Percentiles rank a stretch among this genome's conserved stretches.
These are phyloP conservation scores for Anthonomus grandis DNA, from an alignment of 1,140 invertebrate species.

Conservation along the genomic window DNA sequence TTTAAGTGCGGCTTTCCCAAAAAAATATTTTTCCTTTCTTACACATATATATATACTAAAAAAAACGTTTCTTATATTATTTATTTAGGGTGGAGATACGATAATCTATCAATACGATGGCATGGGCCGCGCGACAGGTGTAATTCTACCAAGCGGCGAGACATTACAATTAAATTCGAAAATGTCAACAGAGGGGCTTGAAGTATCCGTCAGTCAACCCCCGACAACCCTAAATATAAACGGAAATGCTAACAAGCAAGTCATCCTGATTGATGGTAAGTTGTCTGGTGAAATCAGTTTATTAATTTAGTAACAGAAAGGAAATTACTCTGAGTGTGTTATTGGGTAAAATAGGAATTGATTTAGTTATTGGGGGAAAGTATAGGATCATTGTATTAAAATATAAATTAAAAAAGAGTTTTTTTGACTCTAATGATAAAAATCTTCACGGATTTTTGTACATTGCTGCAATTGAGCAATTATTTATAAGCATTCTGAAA, in stretches of 20 bases:
- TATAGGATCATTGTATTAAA: too few relatives aligned
- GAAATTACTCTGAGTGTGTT: too few relatives aligned
- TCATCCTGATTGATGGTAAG: slow-evolving; percentile 54
- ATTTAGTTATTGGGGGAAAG: too few relatives aligned
- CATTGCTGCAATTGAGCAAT: too few relatives aligned
- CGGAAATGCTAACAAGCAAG: slow-evolving; percentile 56
- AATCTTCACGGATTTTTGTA: too few relatives aligned
- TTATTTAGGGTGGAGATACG: slow-evolving; percentile 71
- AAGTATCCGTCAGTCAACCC: slow-evolving; percentile 61
- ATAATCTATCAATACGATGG: slow-evolving; percentile 88
- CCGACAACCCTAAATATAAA: slow-evolving; percentile 55
- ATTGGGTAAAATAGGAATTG: too few relatives aligned
- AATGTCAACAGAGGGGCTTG: slow-evolving; percentile 69
- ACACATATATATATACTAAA: neutral
- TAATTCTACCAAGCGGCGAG: slow-evolving; percentile 87
- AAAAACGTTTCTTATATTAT: neutral
- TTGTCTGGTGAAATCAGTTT: too few relatives aligned
- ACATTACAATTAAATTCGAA: slow-evolving; percentile 73
- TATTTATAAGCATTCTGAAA: too few relatives aligned
- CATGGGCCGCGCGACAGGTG: slow-evolving; percentile 76
- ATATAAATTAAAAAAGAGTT: too few relatives aligned
- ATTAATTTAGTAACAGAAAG: too few relatives aligned
- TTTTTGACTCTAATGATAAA: too few relatives aligned
- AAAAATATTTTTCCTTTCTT: neutral
- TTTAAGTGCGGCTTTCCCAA: neutral